phyloP scores from a whole-genome alignment of 2,113 vertebrate species.

The Turdus rufiventris region DNA sequence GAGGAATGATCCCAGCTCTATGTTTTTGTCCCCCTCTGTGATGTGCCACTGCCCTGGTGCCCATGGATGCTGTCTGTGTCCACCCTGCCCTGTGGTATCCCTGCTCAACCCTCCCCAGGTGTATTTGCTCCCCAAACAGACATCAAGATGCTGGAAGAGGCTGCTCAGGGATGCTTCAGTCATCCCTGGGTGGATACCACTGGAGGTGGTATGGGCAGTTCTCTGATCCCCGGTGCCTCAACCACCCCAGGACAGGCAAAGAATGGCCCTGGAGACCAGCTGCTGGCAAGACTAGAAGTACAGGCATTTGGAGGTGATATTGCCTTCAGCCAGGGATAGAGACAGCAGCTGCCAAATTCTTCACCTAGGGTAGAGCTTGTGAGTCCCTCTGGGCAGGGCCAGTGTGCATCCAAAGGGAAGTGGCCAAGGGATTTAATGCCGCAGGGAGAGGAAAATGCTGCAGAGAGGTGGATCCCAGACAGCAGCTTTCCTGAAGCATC shows the following conservation, averaged over 20 bases:
- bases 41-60: not conserved
- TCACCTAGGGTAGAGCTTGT: not conserved
- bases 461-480: not conserved
- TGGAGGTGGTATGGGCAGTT: not conserved
- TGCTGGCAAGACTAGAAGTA: not conserved
- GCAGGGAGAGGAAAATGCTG: not conserved
- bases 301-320: rapidly evolving
- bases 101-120: not conserved
- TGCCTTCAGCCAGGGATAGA: not conserved
- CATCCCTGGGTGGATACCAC: not conserved
- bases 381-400: not conserved
- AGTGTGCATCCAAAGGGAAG: not conserved
- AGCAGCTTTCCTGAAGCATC: not conserved
- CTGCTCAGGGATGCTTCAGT: rapidly evolving
- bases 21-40: not conserved
- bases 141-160: not conserved
- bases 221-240: not conserved
- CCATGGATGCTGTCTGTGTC: not conserved
- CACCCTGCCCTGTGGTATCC: no score
- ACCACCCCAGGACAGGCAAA: not conserved
- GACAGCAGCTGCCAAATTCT: rapidly evolving
- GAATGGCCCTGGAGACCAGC: not conserved
- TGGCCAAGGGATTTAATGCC: not conserved
- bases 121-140: not conserved
- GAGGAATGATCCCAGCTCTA: not conserved